phyloP scores from a whole-genome alignment of 2,113 vertebrate species.

The Pterocles orientalis region DNA sequence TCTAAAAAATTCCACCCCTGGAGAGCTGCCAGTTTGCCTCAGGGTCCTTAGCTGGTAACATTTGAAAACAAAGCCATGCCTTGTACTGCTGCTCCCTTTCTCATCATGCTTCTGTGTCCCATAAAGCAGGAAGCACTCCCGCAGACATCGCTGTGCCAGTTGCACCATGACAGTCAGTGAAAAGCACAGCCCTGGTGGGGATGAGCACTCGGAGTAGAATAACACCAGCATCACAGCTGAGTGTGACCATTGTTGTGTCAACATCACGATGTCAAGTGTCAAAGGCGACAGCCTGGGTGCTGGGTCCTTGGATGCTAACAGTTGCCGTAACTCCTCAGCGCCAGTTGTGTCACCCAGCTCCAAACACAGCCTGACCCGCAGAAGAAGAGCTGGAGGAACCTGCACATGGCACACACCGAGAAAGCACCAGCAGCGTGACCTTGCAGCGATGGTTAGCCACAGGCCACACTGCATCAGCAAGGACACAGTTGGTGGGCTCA shows the following conservation, averaged over 20 bases:
- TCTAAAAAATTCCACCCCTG: background rate
- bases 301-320: background rate
- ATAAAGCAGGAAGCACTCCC: background rate
- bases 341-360: background rate
- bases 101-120: background rate
- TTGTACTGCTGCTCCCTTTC: slow-evolving; percentile 27
- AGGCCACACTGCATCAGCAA: fast-evolving
- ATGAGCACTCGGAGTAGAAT: fast-evolving
- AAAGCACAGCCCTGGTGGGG: background rate
- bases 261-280: background rate
- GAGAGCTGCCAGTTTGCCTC: background rate
- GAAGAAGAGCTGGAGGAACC: background rate
- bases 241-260: background rate
- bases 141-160: background rate
- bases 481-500: background rate
- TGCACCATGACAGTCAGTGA: background rate
- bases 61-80: slow-evolving; percentile 43
- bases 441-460: background rate
- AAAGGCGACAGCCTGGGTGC: background rate
- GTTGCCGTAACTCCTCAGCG: background rate
- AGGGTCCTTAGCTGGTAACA: slow-evolving; percentile 21
- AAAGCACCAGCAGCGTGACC: background rate
- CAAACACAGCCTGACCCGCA: background rate
- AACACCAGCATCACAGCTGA: background rate
- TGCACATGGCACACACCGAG: background rate